Evolutionary conservation across 2,797 vertebrate genomes (phyloP).

Genomic region (Chelidonichthys spinosus): DNA sequence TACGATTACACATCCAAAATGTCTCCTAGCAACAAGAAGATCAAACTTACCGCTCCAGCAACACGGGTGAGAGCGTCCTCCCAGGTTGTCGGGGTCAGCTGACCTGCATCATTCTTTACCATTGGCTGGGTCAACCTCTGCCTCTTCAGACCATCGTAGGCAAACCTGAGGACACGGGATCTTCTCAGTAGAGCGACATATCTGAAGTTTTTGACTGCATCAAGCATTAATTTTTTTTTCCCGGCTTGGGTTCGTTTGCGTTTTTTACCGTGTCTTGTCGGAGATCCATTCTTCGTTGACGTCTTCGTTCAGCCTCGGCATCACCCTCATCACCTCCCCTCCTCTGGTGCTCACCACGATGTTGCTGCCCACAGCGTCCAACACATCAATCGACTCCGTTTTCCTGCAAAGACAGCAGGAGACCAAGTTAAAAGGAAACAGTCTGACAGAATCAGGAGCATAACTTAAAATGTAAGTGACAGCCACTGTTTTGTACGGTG

Average conservation of each 20-base stretch:
- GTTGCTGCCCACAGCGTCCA: conserved; percentile 96
- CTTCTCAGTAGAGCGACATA: neutral
- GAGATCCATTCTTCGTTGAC: conserved; percentile 99
- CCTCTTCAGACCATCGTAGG: conserved; percentile 96
- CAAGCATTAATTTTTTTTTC: neutral
- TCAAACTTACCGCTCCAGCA: conserved; percentile 90
- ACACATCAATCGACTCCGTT: conserved; percentile 95
- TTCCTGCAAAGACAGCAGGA: conserved; percentile 83
- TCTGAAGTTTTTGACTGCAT: too few species aligned
- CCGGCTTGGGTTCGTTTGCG: neutral
- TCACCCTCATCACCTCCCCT: conserved; percentile 98
- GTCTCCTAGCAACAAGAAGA: neutral
- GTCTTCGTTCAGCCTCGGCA: conserved; percentile 94
- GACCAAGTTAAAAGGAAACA: neutral
- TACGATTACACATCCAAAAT: neutral
- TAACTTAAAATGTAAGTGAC: neutral
- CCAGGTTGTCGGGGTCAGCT: conserved; percentile 91
- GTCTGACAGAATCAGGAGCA: neutral
- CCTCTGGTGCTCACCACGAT: conserved; percentile 97
- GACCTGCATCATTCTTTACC: conserved; percentile 91
- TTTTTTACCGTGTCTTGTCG: conserved; percentile 93
- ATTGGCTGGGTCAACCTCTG: conserved; percentile 95
- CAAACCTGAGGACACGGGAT: conserved; percentile 82
- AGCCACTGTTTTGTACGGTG: neutral
- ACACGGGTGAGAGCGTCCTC: conserved; percentile 92